Base-by-base conservation (phyloP, 2,113 vertebrate genomes). In the Illadopsis cleaveri region DNA sequence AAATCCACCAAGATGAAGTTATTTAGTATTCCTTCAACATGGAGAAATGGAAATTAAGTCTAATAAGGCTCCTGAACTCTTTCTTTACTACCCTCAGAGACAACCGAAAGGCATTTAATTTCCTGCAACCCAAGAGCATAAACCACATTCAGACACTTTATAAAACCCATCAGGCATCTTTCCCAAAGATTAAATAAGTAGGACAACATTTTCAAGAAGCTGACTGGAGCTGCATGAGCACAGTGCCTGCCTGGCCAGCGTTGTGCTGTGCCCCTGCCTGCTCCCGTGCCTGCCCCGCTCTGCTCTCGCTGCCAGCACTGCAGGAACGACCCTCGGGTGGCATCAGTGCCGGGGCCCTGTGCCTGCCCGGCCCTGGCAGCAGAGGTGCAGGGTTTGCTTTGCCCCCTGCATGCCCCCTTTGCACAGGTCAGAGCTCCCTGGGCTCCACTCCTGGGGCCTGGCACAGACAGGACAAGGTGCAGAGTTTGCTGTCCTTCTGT, bases 51-150 rank as follows among this genome's bases (percentile, higher is more conserved):
- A 97, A 97, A 88, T 94, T 44, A 90, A 78, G 79, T 25, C 91
- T 94, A 97, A 95, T 90, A 92, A 92, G 68, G 61, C 86, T 96
- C 35, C 64, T n/a, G 62, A 77, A 82, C 83, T 82, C 90, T 66
- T 94, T 89, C 76, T 73, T 65, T 89, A 54, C 82, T 90, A 50
- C 83, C 69, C 82, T 83, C 33, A 23, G 89, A 97, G 89, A 89
- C 76, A 94, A 86, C 76, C 9, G 0, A 80, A 66, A 92, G 77
- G 68, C 86, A 89, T 83, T 92, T 94, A 80, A 94, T 95, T 95
- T 94, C 90, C 94, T 96, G 82, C 80, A 86, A 45, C 47, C 76
- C 76, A 45, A 92, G 88, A 93, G 79, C 90, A 80, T 25, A 90
- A 90, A 77, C 75, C 31, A 2, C 45, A 42, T 68, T 86, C 89